Conservation (phyloP, 1,140 invertebrate genomes). For the Watersipora subatra region DNA sequence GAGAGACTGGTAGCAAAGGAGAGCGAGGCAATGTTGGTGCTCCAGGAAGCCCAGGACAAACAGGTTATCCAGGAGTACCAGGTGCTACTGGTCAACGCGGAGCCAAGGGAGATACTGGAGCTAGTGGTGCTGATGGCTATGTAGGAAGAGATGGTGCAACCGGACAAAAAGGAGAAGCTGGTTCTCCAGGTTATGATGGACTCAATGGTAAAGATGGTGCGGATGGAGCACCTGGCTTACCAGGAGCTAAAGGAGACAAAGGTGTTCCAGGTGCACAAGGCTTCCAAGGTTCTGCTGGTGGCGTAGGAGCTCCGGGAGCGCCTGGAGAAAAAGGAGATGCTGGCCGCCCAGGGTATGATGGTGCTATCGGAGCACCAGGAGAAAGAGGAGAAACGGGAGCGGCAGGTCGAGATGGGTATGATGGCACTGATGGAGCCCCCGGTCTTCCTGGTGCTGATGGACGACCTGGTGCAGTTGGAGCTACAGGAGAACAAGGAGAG, state of each 20-base stretch:
- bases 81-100: not conserved
- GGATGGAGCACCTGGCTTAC: not conserved
- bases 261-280: slow-evolving; percentile 2
- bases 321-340: slow-evolving; percentile 1
- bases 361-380: slow-evolving; percentile 3
- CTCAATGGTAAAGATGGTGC: slow-evolving; percentile 4
- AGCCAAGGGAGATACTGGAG: not conserved
- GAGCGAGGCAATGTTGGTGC: not conserved
- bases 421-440: slow-evolving; percentile 5
- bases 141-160: not conserved
- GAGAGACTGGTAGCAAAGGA: not conserved
- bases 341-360: not conserved
- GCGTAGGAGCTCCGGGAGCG: not conserved
- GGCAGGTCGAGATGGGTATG: slow-evolving; percentile 1
- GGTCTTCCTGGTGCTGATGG: slow-evolving; percentile 5
- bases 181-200: slow-evolving; percentile 7
- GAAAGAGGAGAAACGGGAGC: not conserved
- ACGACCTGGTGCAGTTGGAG: not conserved
- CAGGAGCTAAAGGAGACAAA: not conserved
- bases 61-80: not conserved
- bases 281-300: slow-evolving; percentile 6
- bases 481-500: not conserved
- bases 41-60: not conserved
- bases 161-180: slow-evolving; percentile 3
- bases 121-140: not conserved